Conservation (phyloP, 2,113 vertebrate species). For the Ictalurus punctatus region DNA sequence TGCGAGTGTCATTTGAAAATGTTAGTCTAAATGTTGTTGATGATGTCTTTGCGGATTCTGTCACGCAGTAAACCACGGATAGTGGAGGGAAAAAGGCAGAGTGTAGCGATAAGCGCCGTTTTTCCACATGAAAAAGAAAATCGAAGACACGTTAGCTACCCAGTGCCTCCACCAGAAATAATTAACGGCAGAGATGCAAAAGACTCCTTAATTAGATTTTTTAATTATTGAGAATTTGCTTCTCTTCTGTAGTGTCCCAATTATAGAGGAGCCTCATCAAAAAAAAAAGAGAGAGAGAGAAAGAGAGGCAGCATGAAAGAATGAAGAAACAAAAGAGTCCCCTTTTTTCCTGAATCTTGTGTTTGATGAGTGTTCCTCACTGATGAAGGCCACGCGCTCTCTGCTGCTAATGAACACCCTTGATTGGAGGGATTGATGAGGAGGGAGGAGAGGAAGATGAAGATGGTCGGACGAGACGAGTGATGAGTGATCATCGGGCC, state of each 20-base stretch:
- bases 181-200: conserved; percentile 76
- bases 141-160: conserved; percentile 63
- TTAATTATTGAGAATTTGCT: conserved; percentile 81
- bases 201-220: conserved; percentile 80
- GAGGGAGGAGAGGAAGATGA: conserved; percentile 11
- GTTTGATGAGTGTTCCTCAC: conserved; percentile 64
- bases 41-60: conserved; percentile 7
- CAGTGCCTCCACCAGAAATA: conserved; percentile 69
- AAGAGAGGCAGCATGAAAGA: conserved; percentile 61
- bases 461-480: neutral
- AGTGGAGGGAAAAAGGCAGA: conserved; percentile 25
- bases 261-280: conserved; percentile 75
- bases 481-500: conserved; percentile 21
- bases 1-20: conserved; percentile 5
- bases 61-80: conserved; percentile 13
- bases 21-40: neutral
- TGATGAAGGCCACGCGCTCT: conserved; percentile 60
- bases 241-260: conserved; percentile 75
- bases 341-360: conserved; percentile 38
- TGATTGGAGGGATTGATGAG: conserved; percentile 41
- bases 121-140: conserved; percentile 70
- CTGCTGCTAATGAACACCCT: conserved; percentile 65
- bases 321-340: conserved; percentile 62
- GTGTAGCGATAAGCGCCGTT: conserved; percentile 47
- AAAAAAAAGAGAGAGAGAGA: conserved; percentile 62